Evolutionary conservation across 2,888 invertebrate species (phyloP).

Genomic region (Tupiocoris notatus): DNA sequence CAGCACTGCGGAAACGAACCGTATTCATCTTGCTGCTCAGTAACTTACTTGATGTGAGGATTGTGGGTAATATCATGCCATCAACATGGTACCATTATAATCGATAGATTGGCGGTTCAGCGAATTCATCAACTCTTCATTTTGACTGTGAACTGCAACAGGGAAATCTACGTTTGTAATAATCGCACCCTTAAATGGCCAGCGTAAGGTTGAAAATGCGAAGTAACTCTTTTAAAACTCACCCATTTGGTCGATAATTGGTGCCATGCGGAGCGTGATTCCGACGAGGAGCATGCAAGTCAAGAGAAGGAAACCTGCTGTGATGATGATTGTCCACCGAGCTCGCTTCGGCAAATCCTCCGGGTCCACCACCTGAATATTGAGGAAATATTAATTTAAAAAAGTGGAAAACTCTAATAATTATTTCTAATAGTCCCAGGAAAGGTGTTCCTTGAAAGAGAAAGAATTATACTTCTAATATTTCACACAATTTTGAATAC

Average conservation of each 20-base stretch:
- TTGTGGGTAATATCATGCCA: constrained; percentile 44
- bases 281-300: constrained; percentile 88
- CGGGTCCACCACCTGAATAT: constrained; percentile 58
- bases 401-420: not conserved
- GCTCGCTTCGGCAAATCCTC: constrained; percentile 81
- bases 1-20: too few relatives aligned
- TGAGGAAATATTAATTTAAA: not conserved
- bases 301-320: constrained; percentile 81
- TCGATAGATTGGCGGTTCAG: constrained; percentile 57
- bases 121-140: constrained; percentile 81
- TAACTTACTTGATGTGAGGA: constrained; percentile 37
- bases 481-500: not conserved
- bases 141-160: constrained; percentile 79
- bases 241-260: constrained; percentile 95
- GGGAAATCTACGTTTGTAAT: constrained; percentile 46
- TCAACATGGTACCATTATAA: constrained; percentile 45
- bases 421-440: not conserved
- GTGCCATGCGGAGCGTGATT: constrained; percentile 88
- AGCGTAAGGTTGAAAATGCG: too few relatives aligned
- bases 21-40: too few relatives aligned
- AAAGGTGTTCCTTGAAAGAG: too few relatives aligned
- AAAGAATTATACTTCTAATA: too few relatives aligned
- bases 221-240: too few relatives aligned
- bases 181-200: too few relatives aligned
- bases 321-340: constrained; percentile 87